A percentile compares a stretch with the other conserved stretches of the same genome.
These are phyloP conservation scores for Ommatoiulus sabulosus DNA, from an alignment of 2,888 invertebrate species.

Conservation along the genomic window DNA sequence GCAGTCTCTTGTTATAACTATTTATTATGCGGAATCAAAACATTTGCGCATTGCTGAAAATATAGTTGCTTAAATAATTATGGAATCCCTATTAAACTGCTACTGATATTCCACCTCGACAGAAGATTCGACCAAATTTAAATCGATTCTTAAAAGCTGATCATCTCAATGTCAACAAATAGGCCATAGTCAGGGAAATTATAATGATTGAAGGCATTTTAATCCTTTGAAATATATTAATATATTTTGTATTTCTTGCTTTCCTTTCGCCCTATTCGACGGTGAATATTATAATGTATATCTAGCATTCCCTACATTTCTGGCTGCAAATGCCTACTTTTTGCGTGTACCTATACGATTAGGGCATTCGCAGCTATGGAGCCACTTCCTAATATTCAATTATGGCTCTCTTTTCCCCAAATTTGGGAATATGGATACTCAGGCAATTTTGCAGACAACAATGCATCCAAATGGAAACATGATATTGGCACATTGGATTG, in stretches of 20 bases:
- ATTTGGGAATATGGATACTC: background rate
- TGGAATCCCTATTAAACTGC: background rate
- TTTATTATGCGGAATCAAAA: constrained; percentile 3
- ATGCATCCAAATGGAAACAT: background rate
- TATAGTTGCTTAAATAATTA: background rate
- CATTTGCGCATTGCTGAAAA: background rate
- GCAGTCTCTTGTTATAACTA: background rate
- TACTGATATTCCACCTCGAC: background rate
- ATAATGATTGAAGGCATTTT: constrained; percentile 53
- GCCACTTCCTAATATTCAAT: background rate
- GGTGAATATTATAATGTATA: constrained; percentile 27
- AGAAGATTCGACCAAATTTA: background rate
- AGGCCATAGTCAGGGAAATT: constrained; percentile 39
- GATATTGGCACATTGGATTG: background rate
- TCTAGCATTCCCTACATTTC: constrained; percentile 3
- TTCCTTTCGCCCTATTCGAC: background rate
- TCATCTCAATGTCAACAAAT: constrained; percentile 51
- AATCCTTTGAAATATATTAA: constrained; percentile 47
- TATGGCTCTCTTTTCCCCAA: background rate
- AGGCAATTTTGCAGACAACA: background rate
- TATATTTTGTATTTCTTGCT: constrained; percentile 42
- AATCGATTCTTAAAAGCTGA: background rate
- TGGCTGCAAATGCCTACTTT: background rate
- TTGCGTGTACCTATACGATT: background rate
- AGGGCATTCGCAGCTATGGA: background rate